Evolutionary conservation across 2,888 invertebrate species (phyloP).

Genomic region (Epirrhoe alternata): DNA sequence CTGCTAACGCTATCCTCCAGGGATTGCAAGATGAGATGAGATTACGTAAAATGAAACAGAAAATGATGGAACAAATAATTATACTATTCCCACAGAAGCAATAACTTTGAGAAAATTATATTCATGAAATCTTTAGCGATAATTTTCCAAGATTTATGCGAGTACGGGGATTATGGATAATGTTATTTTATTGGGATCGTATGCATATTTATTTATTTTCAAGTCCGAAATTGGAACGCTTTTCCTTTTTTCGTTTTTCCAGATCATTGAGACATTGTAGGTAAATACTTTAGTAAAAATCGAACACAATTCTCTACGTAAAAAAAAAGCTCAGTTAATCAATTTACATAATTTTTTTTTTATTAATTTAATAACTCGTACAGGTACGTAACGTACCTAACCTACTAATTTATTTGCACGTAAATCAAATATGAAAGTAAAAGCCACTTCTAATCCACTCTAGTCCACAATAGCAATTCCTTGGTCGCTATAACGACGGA

Average conservation of each 20-base stretch:
- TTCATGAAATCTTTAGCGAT: constrained; percentile 26
- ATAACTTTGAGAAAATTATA: constrained; percentile 31
- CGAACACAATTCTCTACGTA: no score
- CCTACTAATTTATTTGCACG: background rate
- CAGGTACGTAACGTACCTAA: no score
- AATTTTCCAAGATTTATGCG: constrained; percentile 30
- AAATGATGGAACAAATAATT: constrained; percentile 20
- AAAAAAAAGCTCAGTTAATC: no score
- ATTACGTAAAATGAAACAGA: constrained; percentile 30
- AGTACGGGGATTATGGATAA: constrained; percentile 8
- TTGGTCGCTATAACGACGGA: constrained; percentile 84
- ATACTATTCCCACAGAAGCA: constrained; percentile 24
- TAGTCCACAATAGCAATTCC: constrained; percentile 76
- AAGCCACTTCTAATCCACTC: constrained; percentile 70
- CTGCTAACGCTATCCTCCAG: constrained; percentile 20
- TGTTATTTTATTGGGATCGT: constrained; percentile 4
- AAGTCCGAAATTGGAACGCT: no score
- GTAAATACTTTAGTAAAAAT: no score
- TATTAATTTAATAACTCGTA: no score
- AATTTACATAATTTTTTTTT: no score
- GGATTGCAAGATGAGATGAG: constrained; percentile 18
- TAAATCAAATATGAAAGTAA: background rate
- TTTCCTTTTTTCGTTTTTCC: no score
- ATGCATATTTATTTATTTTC: background rate
- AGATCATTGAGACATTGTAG: no score